These are phyloP conservation scores for Theristicus caerulescens DNA, from an alignment of 2,113 vertebrate species.

Conservation along the genomic window DNA sequence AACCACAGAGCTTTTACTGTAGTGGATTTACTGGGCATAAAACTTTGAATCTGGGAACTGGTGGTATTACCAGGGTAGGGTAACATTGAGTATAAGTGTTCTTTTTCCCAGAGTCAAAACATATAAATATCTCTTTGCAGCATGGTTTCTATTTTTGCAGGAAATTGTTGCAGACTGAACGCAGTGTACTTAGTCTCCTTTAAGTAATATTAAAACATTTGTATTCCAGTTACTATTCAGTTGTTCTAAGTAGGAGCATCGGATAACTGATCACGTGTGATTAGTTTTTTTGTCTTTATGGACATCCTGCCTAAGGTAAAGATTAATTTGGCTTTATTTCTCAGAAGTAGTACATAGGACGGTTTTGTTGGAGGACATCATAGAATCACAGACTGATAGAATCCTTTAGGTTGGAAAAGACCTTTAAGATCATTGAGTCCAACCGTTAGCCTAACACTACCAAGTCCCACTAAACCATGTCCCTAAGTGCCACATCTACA, in stretches of 20 bases:
- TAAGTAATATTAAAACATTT: not conserved
- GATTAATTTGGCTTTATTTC: not conserved
- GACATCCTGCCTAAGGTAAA: not conserved
- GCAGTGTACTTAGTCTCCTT: not conserved
- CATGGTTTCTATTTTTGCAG: not conserved
- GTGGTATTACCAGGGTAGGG: not conserved
- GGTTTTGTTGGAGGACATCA: not conserved
- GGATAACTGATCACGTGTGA: not conserved
- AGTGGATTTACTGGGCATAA: not conserved
- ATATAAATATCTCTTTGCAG: not conserved
- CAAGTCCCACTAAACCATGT: not conserved
- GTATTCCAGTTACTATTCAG: not conserved
- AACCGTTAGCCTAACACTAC: not conserved
- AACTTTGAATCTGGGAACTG: not conserved
- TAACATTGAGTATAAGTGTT: not conserved
- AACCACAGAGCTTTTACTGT: not conserved
- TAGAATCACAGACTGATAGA: not conserved
- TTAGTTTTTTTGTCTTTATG: not conserved
- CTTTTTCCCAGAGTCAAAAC: not conserved
- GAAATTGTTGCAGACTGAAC: not conserved
- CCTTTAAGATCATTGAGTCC: too few relatives aligned
- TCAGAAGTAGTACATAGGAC: not conserved
- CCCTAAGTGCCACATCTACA: not conserved
- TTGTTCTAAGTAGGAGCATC: not conserved
- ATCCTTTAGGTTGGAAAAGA: not conserved